These are phyloP conservation scores for Silurus asotus DNA, from an alignment of 2,113 vertebrate genomes.

Conservation along the genomic window DNA sequence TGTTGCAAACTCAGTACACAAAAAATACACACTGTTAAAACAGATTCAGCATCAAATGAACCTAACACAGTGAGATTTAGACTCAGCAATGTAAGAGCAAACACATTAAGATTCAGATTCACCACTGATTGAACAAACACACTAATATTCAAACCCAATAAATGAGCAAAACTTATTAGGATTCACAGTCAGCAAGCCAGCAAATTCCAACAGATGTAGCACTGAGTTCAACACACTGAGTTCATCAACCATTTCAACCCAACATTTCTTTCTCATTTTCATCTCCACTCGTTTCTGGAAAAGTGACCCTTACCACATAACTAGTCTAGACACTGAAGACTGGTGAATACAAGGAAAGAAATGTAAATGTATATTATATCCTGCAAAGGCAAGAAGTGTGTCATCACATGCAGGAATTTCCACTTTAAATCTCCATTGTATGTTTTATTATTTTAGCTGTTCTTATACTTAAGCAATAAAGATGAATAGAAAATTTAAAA, in stretches of 20 bases:
- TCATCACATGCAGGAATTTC: constrained; percentile 20
- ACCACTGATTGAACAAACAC: neutral
- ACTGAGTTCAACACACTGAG: neutral
- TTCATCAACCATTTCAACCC: neutral
- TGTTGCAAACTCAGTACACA: neutral
- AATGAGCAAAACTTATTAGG: neutral
- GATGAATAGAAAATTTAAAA: neutral
- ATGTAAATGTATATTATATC: constrained; percentile 22
- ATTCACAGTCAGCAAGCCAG: neutral
- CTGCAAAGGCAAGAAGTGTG: neutral
- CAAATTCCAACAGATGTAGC: neutral
- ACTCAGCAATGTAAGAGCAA: neutral
- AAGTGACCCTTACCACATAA: constrained; percentile 25
- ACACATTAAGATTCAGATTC: neutral
- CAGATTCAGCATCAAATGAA: neutral
- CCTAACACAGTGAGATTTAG: neutral
- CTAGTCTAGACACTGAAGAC: constrained; percentile 12
- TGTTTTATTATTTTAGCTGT: neutral
- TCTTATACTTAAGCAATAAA: neutral
- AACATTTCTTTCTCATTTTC: constrained; percentile 4
- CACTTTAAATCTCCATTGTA: neutral
- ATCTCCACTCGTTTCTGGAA: neutral
- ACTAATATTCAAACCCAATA: neutral
- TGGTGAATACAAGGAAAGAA: constrained; percentile 31
- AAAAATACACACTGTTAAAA: neutral